Base-by-base conservation (phyloP, 2,888 invertebrate species). In the Drosophila rellima region DNA sequence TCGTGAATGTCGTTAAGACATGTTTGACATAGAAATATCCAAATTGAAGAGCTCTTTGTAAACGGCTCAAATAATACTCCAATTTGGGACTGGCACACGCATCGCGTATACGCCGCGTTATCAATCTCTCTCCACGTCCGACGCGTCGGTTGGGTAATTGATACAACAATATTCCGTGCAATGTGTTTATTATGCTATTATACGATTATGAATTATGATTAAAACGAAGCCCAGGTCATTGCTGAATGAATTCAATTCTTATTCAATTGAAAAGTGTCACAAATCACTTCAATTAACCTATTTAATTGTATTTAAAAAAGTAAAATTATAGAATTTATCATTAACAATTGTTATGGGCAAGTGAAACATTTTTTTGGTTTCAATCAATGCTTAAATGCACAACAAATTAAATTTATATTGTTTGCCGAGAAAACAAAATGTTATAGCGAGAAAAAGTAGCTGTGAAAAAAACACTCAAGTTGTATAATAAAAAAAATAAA, bases 171-270 rank as follows among this genome's bases (percentile, higher is more conserved):
- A 60, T 50, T 4, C 17, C 55, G 51, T 57, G 75, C 59, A 56
- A 60, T 81, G 59, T 59, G 87, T 66, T 83, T 81, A 77, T 83
- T 81, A 72, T 78, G 64, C 48, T 79, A 70, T 78, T 86, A 80
- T 74, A 62, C 59, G 65, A 66, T 71, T 77, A 71, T 62, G 44
- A 61, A 55, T 81, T 78, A 84, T 76, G 66, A 73, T 84, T 78
- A 59, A 83, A 77, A 66, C 63, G 57, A 42, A 61, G 51, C 59
- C 56, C 44, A 29, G 39, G 31, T 42, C 51, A 50, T 56, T 62
- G 45, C 55, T 64, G 57, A 50, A 37, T 70, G 57, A 68, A 77
- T 56, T 18, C 40, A 57, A 75, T 70, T 56, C 17, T 10, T 44
- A 59, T 59, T 71, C 37, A 71, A 56, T 35, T 23, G 10, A 63